These are phyloP conservation scores for Limnephilus lunatus DNA, from an alignment of 2,888 invertebrate species.

Conservation along the genomic window DNA sequence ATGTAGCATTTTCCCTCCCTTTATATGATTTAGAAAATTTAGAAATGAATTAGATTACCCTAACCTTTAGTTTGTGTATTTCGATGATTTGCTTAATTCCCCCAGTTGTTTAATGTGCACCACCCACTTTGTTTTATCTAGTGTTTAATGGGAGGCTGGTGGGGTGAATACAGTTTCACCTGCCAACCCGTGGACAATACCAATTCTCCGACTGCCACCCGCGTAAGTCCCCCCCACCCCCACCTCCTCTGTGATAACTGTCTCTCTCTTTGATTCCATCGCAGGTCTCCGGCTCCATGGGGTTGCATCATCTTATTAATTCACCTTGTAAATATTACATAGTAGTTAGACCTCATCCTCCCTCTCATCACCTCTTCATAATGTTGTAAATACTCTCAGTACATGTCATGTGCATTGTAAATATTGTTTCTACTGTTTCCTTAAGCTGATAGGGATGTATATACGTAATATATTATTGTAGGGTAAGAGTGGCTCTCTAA, in stretches of 20 bases:
- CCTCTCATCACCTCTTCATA: conserved; percentile 20
- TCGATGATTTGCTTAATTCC: conserved; percentile 66
- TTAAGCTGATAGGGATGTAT: not conserved
- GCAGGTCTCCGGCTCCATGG: conserved; percentile 36
- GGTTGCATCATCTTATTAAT: conserved; percentile 39
- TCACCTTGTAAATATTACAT: conserved; percentile 49
- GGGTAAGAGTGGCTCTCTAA: not conserved
- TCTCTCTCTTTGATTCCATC: conserved; percentile 30
- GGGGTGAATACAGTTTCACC: conserved; percentile 90
- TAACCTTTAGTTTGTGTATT: conserved; percentile 64
- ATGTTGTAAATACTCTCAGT: conserved; percentile 37
- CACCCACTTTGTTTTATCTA: conserved; percentile 72
- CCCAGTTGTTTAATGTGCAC: conserved; percentile 45
- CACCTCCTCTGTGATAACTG: not conserved
- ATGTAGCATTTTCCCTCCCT: not conserved
- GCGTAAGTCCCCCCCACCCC: conserved; percentile 82
- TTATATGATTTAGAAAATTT: not conserved
- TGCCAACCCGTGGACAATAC: conserved; percentile 96
- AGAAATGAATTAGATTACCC: not conserved
- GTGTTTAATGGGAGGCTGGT: conserved; percentile 94
- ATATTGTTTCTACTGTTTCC: conserved; percentile 15
- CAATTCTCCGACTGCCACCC: conserved; percentile 85
- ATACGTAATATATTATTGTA: not conserved
- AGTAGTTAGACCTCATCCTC: conserved; percentile 40
- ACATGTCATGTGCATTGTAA: conserved; percentile 44